A percentile compares a stretch with the other conserved stretches of the same genome.
phyloP scores from a whole-genome alignment of 2,113 vertebrate genomes.

The Bubo scandiacus region DNA sequence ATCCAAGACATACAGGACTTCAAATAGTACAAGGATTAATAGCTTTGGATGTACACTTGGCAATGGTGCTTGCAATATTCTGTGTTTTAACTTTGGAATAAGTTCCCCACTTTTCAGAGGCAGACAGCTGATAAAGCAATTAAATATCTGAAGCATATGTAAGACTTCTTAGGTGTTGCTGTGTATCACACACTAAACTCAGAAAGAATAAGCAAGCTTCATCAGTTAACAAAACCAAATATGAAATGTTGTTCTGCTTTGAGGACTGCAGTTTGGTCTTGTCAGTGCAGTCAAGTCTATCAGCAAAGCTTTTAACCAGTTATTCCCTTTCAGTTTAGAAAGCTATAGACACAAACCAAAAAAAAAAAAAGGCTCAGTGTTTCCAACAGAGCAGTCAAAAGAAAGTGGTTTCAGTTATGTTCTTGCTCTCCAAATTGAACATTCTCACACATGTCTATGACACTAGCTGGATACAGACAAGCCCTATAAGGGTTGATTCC shows the following conservation, averaged over 20 bases:
- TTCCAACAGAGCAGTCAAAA: conserved; percentile 12
- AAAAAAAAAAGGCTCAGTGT: neutral
- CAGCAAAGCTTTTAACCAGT: neutral
- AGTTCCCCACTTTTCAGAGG: neutral
- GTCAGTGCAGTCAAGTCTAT: neutral
- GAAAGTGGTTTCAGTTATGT: conserved; percentile 3
- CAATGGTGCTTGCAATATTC: neutral
- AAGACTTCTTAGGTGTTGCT: neutral
- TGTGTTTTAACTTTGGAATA: neutral
- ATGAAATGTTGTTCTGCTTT: neutral
- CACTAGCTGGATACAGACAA: neutral
- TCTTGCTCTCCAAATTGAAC: neutral
- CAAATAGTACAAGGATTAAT: neutral
- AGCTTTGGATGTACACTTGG: neutral
- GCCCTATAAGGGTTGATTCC: conserved; percentile 3
- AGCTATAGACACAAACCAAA: neutral
- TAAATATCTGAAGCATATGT: neutral
- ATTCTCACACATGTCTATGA: neutral
- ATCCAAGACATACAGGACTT: neutral
- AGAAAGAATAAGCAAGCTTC: neutral
- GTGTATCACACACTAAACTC: neutral
- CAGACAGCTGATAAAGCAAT: conserved; percentile 24
- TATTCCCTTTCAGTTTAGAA: neutral
- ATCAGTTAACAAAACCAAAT: neutral
- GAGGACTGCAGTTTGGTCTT: neutral